Base-by-base conservation (phyloP, 92 coral and sea anemone species). In the Heteractis magnifica region DNA sequence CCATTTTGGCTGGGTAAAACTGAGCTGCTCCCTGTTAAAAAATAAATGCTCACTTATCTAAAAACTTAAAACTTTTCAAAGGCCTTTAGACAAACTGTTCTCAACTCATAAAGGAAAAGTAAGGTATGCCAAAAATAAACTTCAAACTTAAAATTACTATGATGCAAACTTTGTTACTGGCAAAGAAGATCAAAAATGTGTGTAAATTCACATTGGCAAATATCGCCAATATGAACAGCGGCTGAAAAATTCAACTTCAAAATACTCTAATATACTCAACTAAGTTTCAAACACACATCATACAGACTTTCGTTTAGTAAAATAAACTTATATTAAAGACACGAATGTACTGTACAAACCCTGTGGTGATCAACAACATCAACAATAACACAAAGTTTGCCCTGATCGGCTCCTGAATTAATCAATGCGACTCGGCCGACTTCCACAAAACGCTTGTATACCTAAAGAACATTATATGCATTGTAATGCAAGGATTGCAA, bases 281-380 rank as follows among this genome's bases (percentile, higher is more conserved):
- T 8, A 8, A 26, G 12, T 41, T 68, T 68, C 3, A 6, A 26
- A 68, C 4, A 15, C 23, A 21, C 73, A 10, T 14, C 73, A 23
- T 23, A 9, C 14, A 11, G 26, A 26, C 44, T 8, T 23, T 15
- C 20, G 19, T 68, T 21, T 4, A 11, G 73, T 21, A 11, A 41
- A 7, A 23, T n/a, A 68, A 62, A n/a, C 23, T n/a, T 1, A 26
- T 68, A n/a, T n/a, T n/a, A 21, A 9, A 68, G 23, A 68, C 6
- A 48, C 20, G 23, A 14, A 23, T 6, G 20, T 68, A 23, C 51
- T 82, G 70, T 8, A 86, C 98, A 76, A 68, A 95, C 98, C 91
- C 98, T 85, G 89, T 95, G 94, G 77, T 95, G 98, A 83, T 95
- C 98, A 77, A 95, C 98, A 14, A 95, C 81, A 85, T 95, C 98